A percentile compares a stretch with the other conserved stretches of the same genome.
Evolutionary conservation across 1,140 invertebrate species (phyloP).

Genomic region (Pseudobourletiella spinata): DNA sequence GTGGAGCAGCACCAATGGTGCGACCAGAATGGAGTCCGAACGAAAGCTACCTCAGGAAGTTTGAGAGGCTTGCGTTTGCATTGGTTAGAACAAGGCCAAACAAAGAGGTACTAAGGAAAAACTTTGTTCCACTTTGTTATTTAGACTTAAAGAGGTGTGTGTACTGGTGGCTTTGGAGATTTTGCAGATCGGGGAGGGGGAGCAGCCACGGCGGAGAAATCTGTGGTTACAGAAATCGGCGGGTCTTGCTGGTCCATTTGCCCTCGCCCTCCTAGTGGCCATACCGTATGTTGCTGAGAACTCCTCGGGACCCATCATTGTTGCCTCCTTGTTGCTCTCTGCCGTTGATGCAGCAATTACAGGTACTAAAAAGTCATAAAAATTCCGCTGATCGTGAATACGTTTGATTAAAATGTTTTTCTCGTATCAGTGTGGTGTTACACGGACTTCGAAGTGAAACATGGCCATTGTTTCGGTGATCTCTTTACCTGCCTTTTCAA

Average conservation of each 20-base stretch:
- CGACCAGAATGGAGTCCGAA: slow-evolving; percentile 30
- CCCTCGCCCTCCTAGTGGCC: slow-evolving; percentile 26
- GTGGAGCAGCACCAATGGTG: slow-evolving; percentile 10
- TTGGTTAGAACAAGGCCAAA: slow-evolving; percentile 30
- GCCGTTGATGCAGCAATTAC: slow-evolving; percentile 30
- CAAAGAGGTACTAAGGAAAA: slow-evolving; percentile 22
- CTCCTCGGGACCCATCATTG: slow-evolving; percentile 29
- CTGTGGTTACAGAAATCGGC: slow-evolving; percentile 28
- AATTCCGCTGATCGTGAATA: neutral
- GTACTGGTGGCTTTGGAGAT: no score
- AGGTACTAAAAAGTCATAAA: slow-evolving; percentile 9
- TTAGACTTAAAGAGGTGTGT: no score
- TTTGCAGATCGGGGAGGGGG: no score
- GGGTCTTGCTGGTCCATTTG: slow-evolving; percentile 33
- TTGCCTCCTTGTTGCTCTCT: slow-evolving; percentile 29
- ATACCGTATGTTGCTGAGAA: slow-evolving; percentile 34
- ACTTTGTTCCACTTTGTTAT: no score
- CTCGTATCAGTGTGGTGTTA: slow-evolving; percentile 31
- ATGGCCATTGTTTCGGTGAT: slow-evolving; percentile 33
- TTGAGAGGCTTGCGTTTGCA: slow-evolving; percentile 34
- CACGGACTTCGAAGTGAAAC: slow-evolving; percentile 31
- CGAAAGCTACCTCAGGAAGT: slow-evolving; percentile 29
- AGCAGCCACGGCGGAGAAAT: slow-evolving; percentile 12
- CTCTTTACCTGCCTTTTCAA: slow-evolving; percentile 26
- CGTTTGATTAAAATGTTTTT: slow-evolving; percentile 1